Base-by-base conservation (phyloP, 2,888 invertebrate genomes). In the Ophonus ardosiacus region DNA sequence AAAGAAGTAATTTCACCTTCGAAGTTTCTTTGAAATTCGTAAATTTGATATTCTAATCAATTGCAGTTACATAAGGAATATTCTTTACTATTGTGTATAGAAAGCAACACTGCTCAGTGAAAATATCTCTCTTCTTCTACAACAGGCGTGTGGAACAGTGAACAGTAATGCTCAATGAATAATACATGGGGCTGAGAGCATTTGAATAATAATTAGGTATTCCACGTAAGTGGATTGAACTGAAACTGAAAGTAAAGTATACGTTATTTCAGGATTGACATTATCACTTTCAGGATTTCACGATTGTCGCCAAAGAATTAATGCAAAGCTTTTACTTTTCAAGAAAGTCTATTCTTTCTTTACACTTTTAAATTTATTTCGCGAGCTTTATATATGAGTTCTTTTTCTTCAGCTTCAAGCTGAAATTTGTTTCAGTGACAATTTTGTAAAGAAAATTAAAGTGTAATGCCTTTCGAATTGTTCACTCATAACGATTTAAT, bases 131-230 rank as follows among this genome's bases (percentile, higher is more conserved):
- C 10, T 51, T 51, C 43, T 51, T 51, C 13, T 51, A 51, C n/a
- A n/a, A 10, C 31, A 51, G 13, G 43, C 43, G 6, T 51, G 43
- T 51, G 43, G 43, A 51, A 10, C 43, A 5, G 43, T 83, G 43
- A 51, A 10, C 43, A 5, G 43, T 83, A 83, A 83, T 83, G 83
- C 59, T 76, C 83, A 83, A 83, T 83, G 83, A 83, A 83, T 83
- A 83, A 83, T 83, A 76, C 83, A 83, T 76, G 40, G 61, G 21
- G 83, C 38, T 61, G 76, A 71, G 43, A 83, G 83, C 83, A 83
- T 83, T 83, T 83, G 83, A 83, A 83, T 83, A 83, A 83, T 83
- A 83, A 83, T 83, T 83, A 83, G 83, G 83, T 76, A 74, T 76
- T 61, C 61, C 83, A 82, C 82, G 74, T 82, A 83, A 83, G 83